These are phyloP conservation scores for Oopsacas minuta DNA, from an alignment of 37 sponge, comb jelly and placozoan genomes.

Conservation along the genomic window DNA sequence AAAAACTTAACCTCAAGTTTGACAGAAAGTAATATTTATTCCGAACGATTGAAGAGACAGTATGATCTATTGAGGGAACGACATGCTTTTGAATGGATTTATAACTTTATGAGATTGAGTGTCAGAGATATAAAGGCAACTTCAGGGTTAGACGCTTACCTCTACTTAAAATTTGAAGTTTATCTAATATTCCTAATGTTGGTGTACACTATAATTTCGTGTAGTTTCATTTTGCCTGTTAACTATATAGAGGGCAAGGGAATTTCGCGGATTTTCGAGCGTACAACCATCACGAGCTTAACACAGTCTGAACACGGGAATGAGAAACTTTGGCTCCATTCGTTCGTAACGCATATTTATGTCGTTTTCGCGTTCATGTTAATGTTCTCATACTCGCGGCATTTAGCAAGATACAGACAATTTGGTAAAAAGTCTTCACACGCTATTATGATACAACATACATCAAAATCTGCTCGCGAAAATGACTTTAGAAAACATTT, in stretches of 20 bases:
- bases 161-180: background rate
- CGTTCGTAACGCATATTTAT: background rate
- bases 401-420: background rate
- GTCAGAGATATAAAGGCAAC: background rate
- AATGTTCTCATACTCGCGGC: slow-evolving; percentile 14
- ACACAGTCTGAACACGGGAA: background rate
- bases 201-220: background rate
- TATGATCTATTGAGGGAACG: background rate
- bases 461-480: background rate
- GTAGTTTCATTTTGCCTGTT: background rate
- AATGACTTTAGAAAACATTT: background rate
- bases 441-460: background rate
- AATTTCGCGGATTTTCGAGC: background rate
- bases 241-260: slow-evolving; percentile 2
- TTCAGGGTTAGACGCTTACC: background rate
- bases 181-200: background rate
- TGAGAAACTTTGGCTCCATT: background rate
- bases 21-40: background rate
- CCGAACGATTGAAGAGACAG: background rate
- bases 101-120: background rate
- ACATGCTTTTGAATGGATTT: slow-evolving; percentile 11
- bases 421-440: slow-evolving; percentile 2
- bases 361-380: background rate
- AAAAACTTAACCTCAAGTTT: background rate
- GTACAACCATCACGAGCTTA: background rate